Evolutionary conservation across 2,888 invertebrate species (phyloP).

Genomic region (Nomada flava): DNA sequence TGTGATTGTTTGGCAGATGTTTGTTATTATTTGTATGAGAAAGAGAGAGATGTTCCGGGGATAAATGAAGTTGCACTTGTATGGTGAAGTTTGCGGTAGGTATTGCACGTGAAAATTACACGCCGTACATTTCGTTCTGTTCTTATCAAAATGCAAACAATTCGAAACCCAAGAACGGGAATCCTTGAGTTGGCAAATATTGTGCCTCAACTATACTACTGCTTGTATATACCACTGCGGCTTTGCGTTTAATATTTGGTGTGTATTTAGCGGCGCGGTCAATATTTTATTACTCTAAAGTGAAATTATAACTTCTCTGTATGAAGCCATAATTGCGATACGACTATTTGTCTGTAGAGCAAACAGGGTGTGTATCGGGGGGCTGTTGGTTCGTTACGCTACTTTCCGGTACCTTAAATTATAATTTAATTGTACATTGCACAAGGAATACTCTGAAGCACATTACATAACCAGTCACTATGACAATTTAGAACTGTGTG

Average conservation of each 20-base stretch:
- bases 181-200: conserved; percentile 20
- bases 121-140: not conserved
- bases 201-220: not conserved
- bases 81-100: too few species aligned
- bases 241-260: conserved; percentile 28
- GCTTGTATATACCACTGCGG: not conserved
- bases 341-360: conserved; percentile 18
- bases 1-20: too few species aligned
- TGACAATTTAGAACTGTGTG: not conserved
- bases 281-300: conserved; percentile 26
- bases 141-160: conserved; percentile 14
- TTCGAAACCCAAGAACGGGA: not conserved
- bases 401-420: not conserved
- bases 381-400: not conserved
- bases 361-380: not conserved
- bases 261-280: conserved; percentile 9
- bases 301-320: conserved; percentile 19
- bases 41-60: too few species aligned
- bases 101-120: too few species aligned
- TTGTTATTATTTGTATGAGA: too few species aligned
- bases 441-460: not conserved
- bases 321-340: conserved; percentile 2
- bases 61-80: too few species aligned
- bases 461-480: not conserved
- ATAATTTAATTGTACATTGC: conserved; percentile 1